A percentile compares a stretch with the other conserved stretches of the same genome.
These are phyloP conservation scores for Glareola pratincola DNA, from an alignment of 2,113 vertebrate genomes.

Conservation along the genomic window DNA sequence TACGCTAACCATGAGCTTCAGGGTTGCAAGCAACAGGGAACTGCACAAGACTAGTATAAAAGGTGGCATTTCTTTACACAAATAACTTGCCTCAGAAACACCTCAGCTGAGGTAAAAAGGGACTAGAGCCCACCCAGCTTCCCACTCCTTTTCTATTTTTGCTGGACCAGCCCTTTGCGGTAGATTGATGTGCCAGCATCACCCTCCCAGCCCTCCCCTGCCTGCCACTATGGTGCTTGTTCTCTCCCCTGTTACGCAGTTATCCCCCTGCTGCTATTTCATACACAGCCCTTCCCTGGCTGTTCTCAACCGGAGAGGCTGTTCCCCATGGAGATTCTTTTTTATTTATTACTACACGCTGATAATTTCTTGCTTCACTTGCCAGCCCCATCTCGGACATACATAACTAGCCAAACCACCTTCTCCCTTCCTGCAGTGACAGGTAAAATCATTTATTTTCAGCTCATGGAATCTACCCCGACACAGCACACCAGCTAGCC, in stretches of 20 bases:
- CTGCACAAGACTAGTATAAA: neutral
- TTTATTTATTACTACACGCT: neutral
- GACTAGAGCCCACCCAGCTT: neutral
- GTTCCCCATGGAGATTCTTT: neutral
- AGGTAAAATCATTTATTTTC: neutral
- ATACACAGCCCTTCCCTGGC: neutral
- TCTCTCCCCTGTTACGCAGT: neutral
- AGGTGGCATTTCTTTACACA: neutral
- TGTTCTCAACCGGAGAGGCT: neutral
- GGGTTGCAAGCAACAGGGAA: fast-evolving
- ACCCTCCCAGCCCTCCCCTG: neutral
- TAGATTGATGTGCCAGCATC: neutral
- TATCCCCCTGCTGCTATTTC: neutral
- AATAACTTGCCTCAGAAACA: neutral
- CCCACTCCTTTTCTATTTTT: neutral
- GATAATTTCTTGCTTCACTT: neutral
- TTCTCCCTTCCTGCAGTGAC: neutral
- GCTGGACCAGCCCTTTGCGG: neutral
- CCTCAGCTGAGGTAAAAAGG: neutral
- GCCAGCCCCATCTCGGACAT: neutral
- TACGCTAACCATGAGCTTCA: neutral
- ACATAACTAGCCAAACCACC: neutral
- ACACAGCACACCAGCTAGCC: neutral
- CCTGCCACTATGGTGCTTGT: neutral
- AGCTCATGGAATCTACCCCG: neutral